Evolutionary conservation across 2,113 vertebrate genomes (phyloP).

Genomic region (Antidorcas marsupialis): DNA sequence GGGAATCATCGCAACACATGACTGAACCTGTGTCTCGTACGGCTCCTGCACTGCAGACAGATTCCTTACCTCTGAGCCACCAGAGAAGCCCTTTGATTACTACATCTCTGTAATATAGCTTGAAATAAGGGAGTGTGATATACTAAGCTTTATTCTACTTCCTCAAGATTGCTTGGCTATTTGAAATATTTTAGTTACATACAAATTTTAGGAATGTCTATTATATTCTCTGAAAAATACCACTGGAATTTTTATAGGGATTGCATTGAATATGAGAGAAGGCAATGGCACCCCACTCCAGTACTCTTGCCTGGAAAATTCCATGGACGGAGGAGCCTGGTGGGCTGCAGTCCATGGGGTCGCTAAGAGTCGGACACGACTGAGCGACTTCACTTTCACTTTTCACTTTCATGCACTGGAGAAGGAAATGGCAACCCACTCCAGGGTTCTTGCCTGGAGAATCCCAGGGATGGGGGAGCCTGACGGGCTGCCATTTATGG

Average conservation of each 20-base stretch:
- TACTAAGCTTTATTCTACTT: background rate
- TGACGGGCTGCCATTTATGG: accelerated
- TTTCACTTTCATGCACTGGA: too few relatives aligned
- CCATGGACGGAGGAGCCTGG: accelerated
- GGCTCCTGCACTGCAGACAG: background rate
- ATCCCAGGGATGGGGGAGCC: too few relatives aligned
- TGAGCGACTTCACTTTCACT: too few relatives aligned
- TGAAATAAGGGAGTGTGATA: background rate
- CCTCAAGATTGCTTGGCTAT: background rate
- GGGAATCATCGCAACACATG: background rate
- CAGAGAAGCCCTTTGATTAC: background rate
- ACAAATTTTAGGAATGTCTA: background rate
- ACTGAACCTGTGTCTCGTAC: background rate
- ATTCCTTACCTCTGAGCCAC: background rate
- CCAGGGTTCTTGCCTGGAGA: too few relatives aligned
- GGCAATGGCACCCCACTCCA: too few relatives aligned
- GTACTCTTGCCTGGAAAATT: too few relatives aligned
- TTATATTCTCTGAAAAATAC: background rate
- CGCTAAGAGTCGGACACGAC: accelerated
- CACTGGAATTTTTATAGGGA: background rate
- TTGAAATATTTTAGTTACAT: background rate
- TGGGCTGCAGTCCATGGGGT: too few relatives aligned
- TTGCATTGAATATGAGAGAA: background rate
- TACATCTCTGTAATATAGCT: background rate
- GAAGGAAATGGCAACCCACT: too few relatives aligned